A percentile compares a stretch with the other conserved stretches of the same genome.
Evolutionary conservation across 35 echinoderm and acorn worm genomes (phyloP).

Genomic region (Patiria miniata): DNA sequence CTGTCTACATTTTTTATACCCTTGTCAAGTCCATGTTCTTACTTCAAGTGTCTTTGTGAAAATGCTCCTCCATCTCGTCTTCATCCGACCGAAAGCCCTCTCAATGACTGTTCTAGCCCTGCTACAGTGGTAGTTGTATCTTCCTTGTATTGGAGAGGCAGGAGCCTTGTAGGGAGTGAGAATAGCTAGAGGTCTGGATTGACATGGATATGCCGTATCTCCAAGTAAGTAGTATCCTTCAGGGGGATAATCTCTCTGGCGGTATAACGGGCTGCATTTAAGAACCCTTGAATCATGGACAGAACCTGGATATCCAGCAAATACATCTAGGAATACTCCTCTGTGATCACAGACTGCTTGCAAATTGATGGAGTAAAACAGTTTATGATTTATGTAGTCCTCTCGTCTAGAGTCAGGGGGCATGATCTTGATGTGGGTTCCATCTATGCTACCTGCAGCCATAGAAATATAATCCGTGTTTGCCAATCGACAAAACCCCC

Average conservation of each 20-base stretch:
- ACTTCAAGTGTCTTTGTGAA: neutral
- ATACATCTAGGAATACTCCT: neutral
- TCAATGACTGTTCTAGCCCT: neutral
- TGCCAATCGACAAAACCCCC: neutral
- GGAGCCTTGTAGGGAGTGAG: neutral
- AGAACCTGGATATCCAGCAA: constrained; percentile 11
- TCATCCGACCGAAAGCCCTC: neutral
- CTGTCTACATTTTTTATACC: neutral
- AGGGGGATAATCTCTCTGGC: neutral
- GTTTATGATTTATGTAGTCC: neutral
- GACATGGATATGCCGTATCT: neutral
- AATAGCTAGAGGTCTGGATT: neutral
- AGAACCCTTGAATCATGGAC: neutral
- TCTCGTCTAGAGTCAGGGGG: neutral
- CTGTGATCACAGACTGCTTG: constrained; percentile 13
- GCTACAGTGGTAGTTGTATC: neutral
- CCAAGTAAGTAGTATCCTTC: neutral
- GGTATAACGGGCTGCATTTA: neutral
- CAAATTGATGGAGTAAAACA: neutral
- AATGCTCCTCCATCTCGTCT: neutral
- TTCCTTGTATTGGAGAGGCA: neutral
- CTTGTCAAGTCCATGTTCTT: neutral
- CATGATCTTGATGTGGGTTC: neutral
- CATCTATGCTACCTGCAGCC: constrained; percentile 15
- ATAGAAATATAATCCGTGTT: neutral